Base-by-base conservation (phyloP, 2,888 invertebrate genomes). In the Luperina testacea region DNA sequence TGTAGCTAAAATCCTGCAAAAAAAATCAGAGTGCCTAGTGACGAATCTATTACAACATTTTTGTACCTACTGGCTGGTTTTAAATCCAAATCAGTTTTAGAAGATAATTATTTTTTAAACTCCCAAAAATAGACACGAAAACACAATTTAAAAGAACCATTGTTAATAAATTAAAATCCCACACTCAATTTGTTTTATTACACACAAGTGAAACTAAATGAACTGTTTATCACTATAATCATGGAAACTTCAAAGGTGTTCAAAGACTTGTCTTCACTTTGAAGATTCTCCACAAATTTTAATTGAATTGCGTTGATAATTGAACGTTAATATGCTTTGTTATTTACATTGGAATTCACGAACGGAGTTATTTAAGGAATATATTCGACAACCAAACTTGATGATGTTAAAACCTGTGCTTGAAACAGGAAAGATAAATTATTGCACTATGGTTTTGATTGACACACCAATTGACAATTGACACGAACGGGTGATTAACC, bases 221-320 rank as follows among this genome's bases (percentile, higher is more conserved):
- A 61, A 53, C 42, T 78, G 57, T 82, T 42, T 76, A 74, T 64
- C 45, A 78, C 32, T 57, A 76, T 67, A 73, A 74, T 81, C 63
- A 74, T 82, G 72, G 45, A 59, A 81, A 80, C 83, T 87, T 89
- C 89, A 88, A 88, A 88, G 78, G 65, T 83, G 61, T 87, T 71
- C 74, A 72, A 80, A 83, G 78, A 51, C n/a, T 78, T n/a, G 68
- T 42, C 48, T 68, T 24, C n/a, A 72, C 75, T 85, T 88, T 88
- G 85, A 81, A 75, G 81, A 87, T 67, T 75, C 69, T 65, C 64
- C 68, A 63, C 57, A 61, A 64, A 77, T 84, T 86, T 68, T 88
- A 77, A 78, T 82, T 80, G 73, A 80, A 76, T 67, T 38, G 32
- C 75, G 77, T 79, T 82, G 48, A 82, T 82, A 82, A 88, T 81